Evolutionary conservation across 2,888 invertebrate species (phyloP), one percentile per base, ranked within the genome.

Genomic region (Dicranocentrus wangi): DNA sequence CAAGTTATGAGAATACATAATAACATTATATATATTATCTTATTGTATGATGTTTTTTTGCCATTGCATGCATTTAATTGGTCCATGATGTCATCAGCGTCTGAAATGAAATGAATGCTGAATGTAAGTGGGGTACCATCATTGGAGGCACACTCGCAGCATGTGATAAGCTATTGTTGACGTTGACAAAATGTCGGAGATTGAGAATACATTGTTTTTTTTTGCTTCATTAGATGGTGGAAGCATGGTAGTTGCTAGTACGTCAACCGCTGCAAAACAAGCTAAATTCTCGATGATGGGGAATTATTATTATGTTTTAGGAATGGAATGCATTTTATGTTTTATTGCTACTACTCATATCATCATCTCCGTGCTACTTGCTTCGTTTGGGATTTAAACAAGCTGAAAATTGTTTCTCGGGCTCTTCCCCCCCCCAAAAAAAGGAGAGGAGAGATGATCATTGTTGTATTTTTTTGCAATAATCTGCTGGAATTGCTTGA

Each of bases 71-170:
- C 32, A 47, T 61, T 83, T 77, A 84, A 85, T 85, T 83, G 84
- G 83, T 73, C 65, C 43, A 85, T 85, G 84, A 85, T 84, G 84
- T 85, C 85, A 85, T 83, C 81, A 68, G 21, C n/a, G n/a, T n/a
- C n/a, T n/a, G n/a, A n/a, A n/a, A n/a, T n/a, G n/a, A 25, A 75
- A 78, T 81, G 82, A 83, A 85, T 83, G 83, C 71, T 47, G 42
- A 19, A n/a, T 42, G 15, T 15, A 47, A 28, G 19, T 21, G 13
- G 21, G 21, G 8, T 5, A 2, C 21, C 21, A 10, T 68, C 53
- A 3, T 23, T 32, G 32, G 28, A 39, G 39, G 25, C 15, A 17
- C n/a, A 53, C 58, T 25, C 25, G 17, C 15, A 66, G 42, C 66
- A 53, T 51, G 28, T 21, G 15, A 21, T 25, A 68, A 19, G 25